phyloP scores from a whole-genome alignment of 2,797 vertebrate species.

The Columba guinea region DNA sequence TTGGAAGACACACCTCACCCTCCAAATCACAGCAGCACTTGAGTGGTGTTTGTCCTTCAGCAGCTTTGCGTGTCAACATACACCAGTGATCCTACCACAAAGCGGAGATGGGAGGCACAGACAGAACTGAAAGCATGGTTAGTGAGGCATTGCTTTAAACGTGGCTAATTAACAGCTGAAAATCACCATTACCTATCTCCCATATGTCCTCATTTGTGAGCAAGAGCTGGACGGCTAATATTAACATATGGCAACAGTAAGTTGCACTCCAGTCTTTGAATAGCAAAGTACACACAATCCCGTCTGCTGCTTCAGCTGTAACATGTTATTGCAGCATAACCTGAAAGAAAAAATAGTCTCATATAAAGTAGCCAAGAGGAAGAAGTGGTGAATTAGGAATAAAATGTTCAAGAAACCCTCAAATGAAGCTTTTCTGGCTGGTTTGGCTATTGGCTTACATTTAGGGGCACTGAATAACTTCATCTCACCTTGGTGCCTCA shows the following conservation, averaged over 20 bases:
- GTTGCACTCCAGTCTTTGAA: constrained; percentile 3
- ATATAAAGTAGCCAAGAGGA: not conserved
- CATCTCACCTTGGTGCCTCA: not conserved
- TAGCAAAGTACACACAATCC: constrained; percentile 27
- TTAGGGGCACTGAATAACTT: not conserved
- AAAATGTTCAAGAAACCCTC: not conserved
- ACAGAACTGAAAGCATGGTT: not conserved
- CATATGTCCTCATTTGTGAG: constrained; percentile 50
- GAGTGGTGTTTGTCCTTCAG: fast-evolving
- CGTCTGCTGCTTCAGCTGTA: not conserved
- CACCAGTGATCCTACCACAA: not conserved
- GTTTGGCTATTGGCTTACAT: not conserved
- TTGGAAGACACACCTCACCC: not conserved
- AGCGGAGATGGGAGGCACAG: not conserved
- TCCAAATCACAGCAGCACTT: not conserved
- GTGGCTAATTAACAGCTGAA: constrained; percentile 24
- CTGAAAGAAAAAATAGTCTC: not conserved
- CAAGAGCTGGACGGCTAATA: constrained; percentile 17
- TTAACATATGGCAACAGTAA: constrained; percentile 52
- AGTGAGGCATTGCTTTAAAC: not conserved
- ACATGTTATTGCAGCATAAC: not conserved
- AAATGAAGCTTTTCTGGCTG: not conserved
- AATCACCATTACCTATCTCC: constrained; percentile 50
- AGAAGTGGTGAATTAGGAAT: not conserved
- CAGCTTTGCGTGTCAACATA: not conserved